Evolutionary conservation across 2,113 vertebrate species (phyloP), one percentile per base, ranked within the genome.

Genomic region (Cottus gobio): DNA sequence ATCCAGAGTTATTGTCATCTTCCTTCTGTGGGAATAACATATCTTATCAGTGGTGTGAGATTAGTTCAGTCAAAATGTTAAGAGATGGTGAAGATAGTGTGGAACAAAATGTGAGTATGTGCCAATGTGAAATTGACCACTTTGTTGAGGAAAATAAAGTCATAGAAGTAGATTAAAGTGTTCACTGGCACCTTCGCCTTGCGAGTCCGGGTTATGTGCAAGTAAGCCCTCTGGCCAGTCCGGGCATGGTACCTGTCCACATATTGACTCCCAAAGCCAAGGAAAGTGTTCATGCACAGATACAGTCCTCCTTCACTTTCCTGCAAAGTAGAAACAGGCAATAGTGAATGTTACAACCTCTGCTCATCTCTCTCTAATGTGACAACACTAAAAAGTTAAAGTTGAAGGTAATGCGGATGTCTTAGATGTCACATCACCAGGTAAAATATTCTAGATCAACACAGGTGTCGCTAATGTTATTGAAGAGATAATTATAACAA

Each of bases 241-340:
- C 97, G 96, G 82, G 94, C 94, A 87, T 96, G 96, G 87, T 99
- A 96, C 73, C 95, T 96, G 66, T 97, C 97, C 90, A 99, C 97
- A 92, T 96, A 97, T 37, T 97, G 96, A 77, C 97, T 96, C 48
- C 98, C 97, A 74, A 98, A 99, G 60, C 98, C 98, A 85, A 99
- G 93, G 93, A 99, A 99, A 37, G 95, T 97, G 92, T 98, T 99
- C 97, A 99, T 99, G 89, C 98, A 99, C 90, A 99, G 96, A 83
- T 97, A 99, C 73, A 99, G 93, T 42, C 98, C 98, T 0, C 97
- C 97, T 68, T 99, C 97, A 8, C 96, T 97, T 87, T 99, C 98
- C 98, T 99, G 87, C 7, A 46, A 83, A 56, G 2, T 81, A 39
- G 64, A 0, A 39, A 70, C 6, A 31, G 0, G 6, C 15, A 34